Evolutionary conservation across 2,797 vertebrate genomes (phyloP).

Genomic region (Esox masquinongy): DNA sequence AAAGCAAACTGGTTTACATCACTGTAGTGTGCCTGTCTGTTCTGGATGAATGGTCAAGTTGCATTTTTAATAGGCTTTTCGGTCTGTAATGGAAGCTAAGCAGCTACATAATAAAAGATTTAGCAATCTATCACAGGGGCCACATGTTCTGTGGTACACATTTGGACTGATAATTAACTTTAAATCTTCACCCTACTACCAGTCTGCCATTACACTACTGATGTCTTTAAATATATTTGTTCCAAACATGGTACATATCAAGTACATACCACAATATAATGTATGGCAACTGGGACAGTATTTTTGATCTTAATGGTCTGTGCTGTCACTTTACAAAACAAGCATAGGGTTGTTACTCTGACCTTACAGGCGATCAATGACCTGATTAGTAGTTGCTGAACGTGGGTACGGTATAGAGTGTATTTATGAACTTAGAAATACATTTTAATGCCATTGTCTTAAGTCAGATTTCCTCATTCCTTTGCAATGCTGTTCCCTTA

Average conservation of each 20-base stretch:
- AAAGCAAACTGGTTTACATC: neutral
- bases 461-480: no score
- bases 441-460: no score
- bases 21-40: neutral
- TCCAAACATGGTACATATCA: neutral
- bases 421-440: neutral
- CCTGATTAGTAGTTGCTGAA: slow-evolving; percentile 7
- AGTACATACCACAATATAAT: neutral
- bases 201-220: neutral
- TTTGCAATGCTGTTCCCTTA: no score
- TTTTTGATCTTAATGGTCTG: neutral
- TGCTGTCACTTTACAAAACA: neutral
- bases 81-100: neutral
- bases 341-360: neutral
- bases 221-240: neutral
- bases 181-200: neutral
- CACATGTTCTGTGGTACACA: neutral
- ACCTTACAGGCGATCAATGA: slow-evolving; percentile 15
- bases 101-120: neutral
- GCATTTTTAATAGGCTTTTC: neutral
- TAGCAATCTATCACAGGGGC: neutral
- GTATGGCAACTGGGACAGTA: neutral
- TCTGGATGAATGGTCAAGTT: neutral
- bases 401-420: neutral
- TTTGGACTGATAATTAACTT: neutral